Conservation (phyloP, 2,888 invertebrate species). For the Caenorhabditis angaria region DNA sequence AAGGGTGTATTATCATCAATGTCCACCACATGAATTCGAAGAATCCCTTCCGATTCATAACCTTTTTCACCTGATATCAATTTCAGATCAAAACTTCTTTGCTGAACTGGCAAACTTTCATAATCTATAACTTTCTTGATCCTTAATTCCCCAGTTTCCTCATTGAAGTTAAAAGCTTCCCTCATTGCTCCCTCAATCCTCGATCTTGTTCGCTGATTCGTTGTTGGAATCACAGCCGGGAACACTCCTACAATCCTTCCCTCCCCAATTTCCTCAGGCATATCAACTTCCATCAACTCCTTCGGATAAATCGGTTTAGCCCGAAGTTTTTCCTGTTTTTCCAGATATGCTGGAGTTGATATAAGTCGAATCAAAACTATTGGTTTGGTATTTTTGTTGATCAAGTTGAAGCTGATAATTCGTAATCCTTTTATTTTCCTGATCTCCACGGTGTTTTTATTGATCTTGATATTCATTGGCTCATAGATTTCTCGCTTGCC, state of each 20-base stretch:
- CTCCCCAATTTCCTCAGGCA: conserved; percentile 48
- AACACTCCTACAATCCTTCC: conserved; percentile 52
- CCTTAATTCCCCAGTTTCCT: conserved; percentile 32
- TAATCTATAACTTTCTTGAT: conserved; percentile 47
- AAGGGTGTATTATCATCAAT: conserved; percentile 58
- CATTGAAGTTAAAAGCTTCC: conserved; percentile 34
- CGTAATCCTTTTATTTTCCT: conserved; percentile 28
- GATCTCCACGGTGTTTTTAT: conserved; percentile 12
- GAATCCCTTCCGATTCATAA: conserved; percentile 33
- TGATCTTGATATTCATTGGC: conserved; percentile 3
- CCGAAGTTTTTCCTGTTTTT: conserved; percentile 13
- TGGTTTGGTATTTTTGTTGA: background rate
- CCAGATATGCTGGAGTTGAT: conserved; percentile 31
- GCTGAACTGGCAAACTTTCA: conserved; percentile 33
- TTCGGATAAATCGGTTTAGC: conserved; percentile 22
- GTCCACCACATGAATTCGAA: conserved; percentile 45
- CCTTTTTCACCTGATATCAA: conserved; percentile 45
- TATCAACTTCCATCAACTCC: conserved; percentile 20
- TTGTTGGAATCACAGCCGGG: conserved; percentile 48
- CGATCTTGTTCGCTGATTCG: background rate
- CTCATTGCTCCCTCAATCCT: conserved; percentile 1
- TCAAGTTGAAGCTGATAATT: conserved; percentile 41
- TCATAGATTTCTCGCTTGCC: conserved; percentile 24
- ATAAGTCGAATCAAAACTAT: conserved; percentile 22
- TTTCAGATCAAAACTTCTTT: conserved; percentile 39